phyloP scores from a whole-genome alignment of 2,888 invertebrate genomes.

The Norana najaformis region DNA sequence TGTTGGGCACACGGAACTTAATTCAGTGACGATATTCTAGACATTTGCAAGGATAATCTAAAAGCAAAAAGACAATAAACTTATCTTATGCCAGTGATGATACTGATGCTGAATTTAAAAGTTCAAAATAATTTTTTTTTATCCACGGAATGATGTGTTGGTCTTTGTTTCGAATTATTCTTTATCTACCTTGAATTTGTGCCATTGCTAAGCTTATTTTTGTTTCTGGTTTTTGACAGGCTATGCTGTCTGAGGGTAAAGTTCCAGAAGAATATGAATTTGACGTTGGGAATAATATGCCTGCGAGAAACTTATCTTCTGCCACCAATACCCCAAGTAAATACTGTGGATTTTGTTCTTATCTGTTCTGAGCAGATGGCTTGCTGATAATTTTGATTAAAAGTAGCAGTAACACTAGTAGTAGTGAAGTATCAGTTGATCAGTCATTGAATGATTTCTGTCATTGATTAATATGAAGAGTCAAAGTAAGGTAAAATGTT shows the following conservation, averaged over 20 bases:
- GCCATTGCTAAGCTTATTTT: neutral
- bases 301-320: neutral
- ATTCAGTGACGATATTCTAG: no score
- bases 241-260: neutral
- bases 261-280: slow-evolving; percentile 22
- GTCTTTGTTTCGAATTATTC: no score
- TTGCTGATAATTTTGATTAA: neutral
- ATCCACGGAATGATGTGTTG: no score
- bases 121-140: no score
- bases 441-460: neutral
- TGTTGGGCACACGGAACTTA: no score
- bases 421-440: neutral
- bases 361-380: neutral
- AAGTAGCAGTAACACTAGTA: neutral
- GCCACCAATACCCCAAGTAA: neutral
- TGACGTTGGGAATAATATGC: neutral
- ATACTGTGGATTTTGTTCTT: neutral
- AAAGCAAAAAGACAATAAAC: no score
- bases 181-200: neutral
- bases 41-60: no score
- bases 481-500: neutral
- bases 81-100: no score
- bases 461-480: neutral
- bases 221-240: neutral
- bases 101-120: no score